These are phyloP conservation scores for Phaethornis superciliosus DNA, from an alignment of 2,113 vertebrate genomes.

Conservation along the genomic window DNA sequence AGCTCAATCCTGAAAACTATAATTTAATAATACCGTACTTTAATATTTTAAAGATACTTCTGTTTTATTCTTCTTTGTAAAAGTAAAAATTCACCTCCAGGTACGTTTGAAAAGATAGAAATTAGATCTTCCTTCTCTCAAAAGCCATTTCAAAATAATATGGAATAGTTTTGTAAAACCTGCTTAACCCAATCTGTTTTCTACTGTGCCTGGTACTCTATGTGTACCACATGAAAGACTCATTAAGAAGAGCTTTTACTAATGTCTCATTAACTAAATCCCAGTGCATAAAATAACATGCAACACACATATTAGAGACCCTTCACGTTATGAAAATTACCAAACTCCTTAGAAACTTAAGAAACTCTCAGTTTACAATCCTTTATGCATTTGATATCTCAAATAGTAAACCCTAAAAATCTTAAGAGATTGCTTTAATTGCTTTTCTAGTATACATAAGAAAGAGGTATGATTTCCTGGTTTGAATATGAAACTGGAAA, in stretches of 20 bases:
- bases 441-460: background rate
- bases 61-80: background rate
- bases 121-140: background rate
- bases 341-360: conserved; percentile 1
- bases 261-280: conserved; percentile 9
- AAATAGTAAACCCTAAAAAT: background rate
- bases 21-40: conserved; percentile 6
- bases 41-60: background rate
- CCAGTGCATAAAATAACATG: background rate
- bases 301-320: background rate
- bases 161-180: background rate
- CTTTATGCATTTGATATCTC: background rate
- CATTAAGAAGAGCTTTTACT: conserved; percentile 2
- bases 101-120: background rate
- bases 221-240: background rate
- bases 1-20: background rate
- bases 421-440: background rate
- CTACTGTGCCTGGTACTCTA: background rate
- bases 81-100: background rate
- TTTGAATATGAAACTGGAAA: background rate
- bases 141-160: conserved; percentile 18
- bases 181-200: background rate
- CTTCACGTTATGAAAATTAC: background rate
- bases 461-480: background rate
- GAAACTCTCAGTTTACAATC: background rate